phyloP scores from a whole-genome alignment of 2,888 invertebrate genomes.

The Acanthosepion pharaonis region DNA sequence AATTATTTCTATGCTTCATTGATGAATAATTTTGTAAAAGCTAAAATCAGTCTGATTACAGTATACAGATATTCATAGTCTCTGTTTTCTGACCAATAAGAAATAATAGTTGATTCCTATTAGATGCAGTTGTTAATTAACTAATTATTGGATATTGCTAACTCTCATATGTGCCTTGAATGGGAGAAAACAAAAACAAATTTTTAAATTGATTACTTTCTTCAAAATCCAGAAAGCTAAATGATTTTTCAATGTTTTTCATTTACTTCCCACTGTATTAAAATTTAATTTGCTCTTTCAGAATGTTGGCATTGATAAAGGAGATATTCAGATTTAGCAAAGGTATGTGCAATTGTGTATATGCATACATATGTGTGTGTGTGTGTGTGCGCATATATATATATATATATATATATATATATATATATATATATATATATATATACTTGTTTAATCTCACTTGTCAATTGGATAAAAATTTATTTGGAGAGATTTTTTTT shows the following conservation, averaged over 20 bases:
- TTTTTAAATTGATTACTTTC: neutral
- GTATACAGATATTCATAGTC: too few relatives aligned
- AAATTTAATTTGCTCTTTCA: slow-evolving; percentile 66
- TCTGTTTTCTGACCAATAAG: too few relatives aligned
- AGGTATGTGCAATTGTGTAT: slow-evolving; percentile 77
- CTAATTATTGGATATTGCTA: too few relatives aligned
- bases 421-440: neutral
- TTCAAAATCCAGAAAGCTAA: neutral
- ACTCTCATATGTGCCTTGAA: too few relatives aligned
- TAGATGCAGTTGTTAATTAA: too few relatives aligned
- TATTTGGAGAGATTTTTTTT: too few relatives aligned
- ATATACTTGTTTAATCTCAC: neutral
- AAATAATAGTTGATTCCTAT: too few relatives aligned
- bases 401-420: neutral
- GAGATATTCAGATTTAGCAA: slow-evolving; percentile 97
- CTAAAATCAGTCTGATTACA: too few relatives aligned
- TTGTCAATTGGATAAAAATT: too few relatives aligned
- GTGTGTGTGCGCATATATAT: neutral
- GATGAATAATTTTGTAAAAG: too few relatives aligned
- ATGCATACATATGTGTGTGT: neutral
- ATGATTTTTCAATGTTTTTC: neutral
- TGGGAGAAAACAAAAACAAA: too few relatives aligned
- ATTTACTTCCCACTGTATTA: neutral
- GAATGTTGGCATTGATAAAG: slow-evolving; percentile 97
- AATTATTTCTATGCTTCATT: too few relatives aligned